Conservation (phyloP, 2,113 vertebrate species). For the Cavia porcellus region DNA sequence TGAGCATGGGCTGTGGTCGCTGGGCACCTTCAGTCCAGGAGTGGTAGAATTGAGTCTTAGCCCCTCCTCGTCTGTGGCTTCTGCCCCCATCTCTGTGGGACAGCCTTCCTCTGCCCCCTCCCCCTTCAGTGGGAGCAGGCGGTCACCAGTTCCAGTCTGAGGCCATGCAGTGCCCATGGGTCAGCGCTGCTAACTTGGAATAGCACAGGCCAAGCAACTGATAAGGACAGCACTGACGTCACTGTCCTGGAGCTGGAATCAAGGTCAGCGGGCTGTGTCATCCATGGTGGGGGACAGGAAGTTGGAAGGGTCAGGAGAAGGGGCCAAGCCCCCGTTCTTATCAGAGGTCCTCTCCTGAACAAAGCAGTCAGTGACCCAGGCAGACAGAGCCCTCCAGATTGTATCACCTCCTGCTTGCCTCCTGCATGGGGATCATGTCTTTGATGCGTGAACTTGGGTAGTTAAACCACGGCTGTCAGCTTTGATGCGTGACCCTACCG, state of each 20-base stretch:
- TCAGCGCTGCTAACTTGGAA: neutral
- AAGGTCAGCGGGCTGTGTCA: too few species aligned
- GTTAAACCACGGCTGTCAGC: too few species aligned
- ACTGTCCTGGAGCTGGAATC: neutral
- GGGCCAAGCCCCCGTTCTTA: neutral
- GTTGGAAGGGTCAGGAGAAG: neutral
- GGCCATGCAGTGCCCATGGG: rapidly evolving
- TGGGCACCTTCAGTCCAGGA: neutral
- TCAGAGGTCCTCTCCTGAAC: neutral
- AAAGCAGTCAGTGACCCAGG: neutral
- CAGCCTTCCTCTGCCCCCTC: neutral
- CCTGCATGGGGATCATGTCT: too few species aligned
- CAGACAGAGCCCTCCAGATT: neutral
- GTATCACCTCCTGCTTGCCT: neutral
- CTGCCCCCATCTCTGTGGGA: too few species aligned
- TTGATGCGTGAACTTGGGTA: neutral
- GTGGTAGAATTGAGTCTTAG: too few species aligned
- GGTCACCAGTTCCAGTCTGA: neutral
- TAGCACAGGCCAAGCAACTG: neutral
- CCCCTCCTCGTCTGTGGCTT: neutral
- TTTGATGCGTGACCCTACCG: too few species aligned
- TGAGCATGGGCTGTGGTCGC: rapidly evolving
- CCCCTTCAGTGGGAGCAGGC: neutral
- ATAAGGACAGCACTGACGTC: neutral
- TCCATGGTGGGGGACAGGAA: neutral